Evolutionary conservation across 1,140 invertebrate species (phyloP), one percentile per base, ranked within the genome.

Genomic region (Hirudo medicinalis): DNA sequence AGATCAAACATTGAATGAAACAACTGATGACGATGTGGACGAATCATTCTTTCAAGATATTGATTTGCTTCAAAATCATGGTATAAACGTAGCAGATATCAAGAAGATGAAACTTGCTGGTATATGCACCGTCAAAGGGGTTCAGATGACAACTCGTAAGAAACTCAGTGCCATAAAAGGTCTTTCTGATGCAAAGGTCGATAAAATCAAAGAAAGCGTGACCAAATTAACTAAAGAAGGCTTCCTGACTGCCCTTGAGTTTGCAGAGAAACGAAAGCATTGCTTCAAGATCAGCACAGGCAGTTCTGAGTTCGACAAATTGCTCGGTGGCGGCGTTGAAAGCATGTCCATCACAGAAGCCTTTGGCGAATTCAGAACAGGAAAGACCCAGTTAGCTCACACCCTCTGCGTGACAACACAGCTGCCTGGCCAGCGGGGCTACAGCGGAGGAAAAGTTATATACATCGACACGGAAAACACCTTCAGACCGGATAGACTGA

Each of bases 391-490:
- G 76, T 76, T 90, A 17, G 88, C 88, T 8, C 89, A 90, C 78
- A 90, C 89, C 15, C 79, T 90, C 0, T 90, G 89, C 80, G 88
- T 90, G 1, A 90, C 89, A 20, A 86, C 87, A 63, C 88, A 91
- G 80, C 85, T 91, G 75, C 88, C 89, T 13, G 86, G 84, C 54
- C 77, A 82, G 0, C 85, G 84, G 75, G 87, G 87, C 53, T 90
- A 88, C 79, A 79, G 85, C 36, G 89, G 89, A 43, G 89, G 89
- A 71, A 91, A 91, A 83, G 89, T 89, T 6, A 87, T 90, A 77
- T 89, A 89, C 80, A 82, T 86, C 74, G 89, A 91, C 77, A 91
- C 89, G 55, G 89, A 91, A 83, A 88, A 90, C 78, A 91, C 89
- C 25, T 91, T 91, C 79, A 87, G 89, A 27, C 89, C 89, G 19